phyloP scores from a whole-genome alignment of 2,888 invertebrate species.

The Autographa pulchrina region DNA sequence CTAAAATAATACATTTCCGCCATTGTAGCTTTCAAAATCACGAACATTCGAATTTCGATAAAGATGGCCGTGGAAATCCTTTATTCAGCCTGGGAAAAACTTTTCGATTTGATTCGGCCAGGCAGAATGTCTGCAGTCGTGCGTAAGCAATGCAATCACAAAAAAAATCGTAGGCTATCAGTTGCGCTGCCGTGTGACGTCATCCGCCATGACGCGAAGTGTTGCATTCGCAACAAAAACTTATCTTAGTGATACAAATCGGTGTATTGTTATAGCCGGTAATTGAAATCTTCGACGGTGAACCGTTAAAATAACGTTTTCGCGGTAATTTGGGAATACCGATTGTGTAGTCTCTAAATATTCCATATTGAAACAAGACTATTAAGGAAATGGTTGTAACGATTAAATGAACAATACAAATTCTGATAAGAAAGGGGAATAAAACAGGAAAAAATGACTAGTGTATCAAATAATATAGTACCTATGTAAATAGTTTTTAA shows the following conservation, averaged over 20 bases:
- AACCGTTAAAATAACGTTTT: conserved; percentile 11
- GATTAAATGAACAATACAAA: too few species aligned
- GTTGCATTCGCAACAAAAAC: conserved; percentile 45
- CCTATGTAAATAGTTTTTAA: too few species aligned
- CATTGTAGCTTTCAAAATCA: conserved; percentile 45
- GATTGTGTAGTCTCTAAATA: background rate
- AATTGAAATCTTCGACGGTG: conserved; percentile 27
- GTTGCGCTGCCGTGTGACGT: conserved; percentile 47
- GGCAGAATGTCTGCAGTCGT: conserved; percentile 33
- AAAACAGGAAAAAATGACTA: too few species aligned
- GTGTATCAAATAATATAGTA: too few species aligned
- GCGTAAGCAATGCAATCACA: conserved; percentile 50
- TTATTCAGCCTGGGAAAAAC: conserved; percentile 51
- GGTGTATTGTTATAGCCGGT: conserved; percentile 18
- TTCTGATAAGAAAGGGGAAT: too few species aligned
- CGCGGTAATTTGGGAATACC: background rate
- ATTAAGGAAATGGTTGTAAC: background rate
- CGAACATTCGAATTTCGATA: conserved; percentile 42
- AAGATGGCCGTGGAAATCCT: conserved; percentile 39
- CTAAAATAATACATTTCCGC: conserved; percentile 33
- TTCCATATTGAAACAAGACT: background rate
- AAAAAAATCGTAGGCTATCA: conserved; percentile 29
- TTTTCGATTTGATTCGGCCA: conserved; percentile 43
- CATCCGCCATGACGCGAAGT: conserved; percentile 39
- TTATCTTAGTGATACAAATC: conserved; percentile 37